Percentiles rank a stretch among this genome's conserved stretches.
These are phyloP conservation scores for Vombatus ursinus DNA, from an alignment of 2,113 vertebrate species.

Conservation along the genomic window DNA sequence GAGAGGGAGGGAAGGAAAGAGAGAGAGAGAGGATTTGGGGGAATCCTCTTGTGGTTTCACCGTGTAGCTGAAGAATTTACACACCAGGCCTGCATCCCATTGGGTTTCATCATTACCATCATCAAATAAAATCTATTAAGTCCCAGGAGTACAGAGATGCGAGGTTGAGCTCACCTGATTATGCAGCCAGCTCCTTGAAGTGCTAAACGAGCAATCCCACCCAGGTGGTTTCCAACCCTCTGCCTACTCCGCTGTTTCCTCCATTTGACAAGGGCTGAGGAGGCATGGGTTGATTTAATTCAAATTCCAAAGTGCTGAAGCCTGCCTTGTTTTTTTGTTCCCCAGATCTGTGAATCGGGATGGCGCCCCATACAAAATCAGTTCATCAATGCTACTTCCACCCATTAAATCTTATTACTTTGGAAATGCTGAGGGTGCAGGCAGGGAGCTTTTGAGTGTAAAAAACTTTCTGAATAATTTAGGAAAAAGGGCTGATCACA, in stretches of 20 bases:
- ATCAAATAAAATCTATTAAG: rapidly evolving
- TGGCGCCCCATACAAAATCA: constrained; percentile 31
- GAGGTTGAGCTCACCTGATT: background rate
- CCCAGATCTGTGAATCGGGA: background rate
- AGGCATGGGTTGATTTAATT: constrained; percentile 21
- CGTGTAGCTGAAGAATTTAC: rapidly evolving
- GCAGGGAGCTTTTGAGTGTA: constrained; percentile 53
- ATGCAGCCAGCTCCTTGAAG: constrained; percentile 10
- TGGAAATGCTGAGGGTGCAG: constrained; percentile 64
- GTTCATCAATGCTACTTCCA: constrained; percentile 59
- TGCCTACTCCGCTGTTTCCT: constrained; percentile 24
- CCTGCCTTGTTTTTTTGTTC: background rate
- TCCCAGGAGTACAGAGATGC: background rate
- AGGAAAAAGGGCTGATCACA: constrained; percentile 65
- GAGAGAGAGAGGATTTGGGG: background rate
- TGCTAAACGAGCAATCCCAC: background rate
- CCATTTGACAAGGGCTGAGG: constrained; percentile 12
- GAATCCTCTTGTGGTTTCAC: background rate
- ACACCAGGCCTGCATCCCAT: background rate
- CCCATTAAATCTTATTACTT: constrained; percentile 62
- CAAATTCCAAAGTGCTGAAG: constrained; percentile 35
- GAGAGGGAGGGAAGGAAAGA: too few species aligned
- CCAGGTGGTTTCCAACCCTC: background rate
- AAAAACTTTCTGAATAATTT: constrained; percentile 77
- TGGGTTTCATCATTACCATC: background rate